Conservation (phyloP, 2,113 vertebrate species). For the Crotalus tigris region DNA sequence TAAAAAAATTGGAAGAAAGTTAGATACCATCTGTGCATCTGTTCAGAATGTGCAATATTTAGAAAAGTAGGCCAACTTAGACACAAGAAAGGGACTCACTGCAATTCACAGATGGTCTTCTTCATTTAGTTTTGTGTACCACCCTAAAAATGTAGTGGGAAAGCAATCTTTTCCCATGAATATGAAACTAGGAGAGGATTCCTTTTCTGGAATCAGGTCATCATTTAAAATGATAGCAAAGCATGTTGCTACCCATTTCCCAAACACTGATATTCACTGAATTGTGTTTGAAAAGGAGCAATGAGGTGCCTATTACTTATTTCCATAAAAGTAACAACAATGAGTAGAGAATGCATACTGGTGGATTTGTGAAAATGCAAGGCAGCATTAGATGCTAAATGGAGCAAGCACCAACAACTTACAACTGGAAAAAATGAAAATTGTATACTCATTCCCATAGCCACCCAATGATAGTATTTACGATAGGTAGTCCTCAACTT, state of each 20-base stretch:
- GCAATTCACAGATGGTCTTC: constrained; percentile 30
- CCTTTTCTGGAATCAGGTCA: constrained; percentile 21
- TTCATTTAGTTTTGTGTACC: background rate
- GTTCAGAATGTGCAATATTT: constrained; percentile 19
- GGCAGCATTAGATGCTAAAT: constrained; percentile 6
- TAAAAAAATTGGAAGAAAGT: constrained; percentile 31
- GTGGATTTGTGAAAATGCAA: constrained; percentile 29
- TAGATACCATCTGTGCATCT: constrained; percentile 35
- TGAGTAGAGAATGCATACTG: background rate
- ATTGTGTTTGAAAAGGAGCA: background rate
- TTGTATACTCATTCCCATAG: background rate
- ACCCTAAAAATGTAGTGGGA: constrained; percentile 35
- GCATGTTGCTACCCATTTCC: background rate
- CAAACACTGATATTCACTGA: background rate
- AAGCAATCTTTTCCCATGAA: constrained; percentile 24
- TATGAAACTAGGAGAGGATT: constrained; percentile 25
- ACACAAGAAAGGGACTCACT: constrained; percentile 44
- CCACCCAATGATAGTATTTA: background rate
- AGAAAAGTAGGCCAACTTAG: constrained; percentile 22
- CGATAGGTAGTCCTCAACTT: background rate
- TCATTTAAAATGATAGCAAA: constrained; percentile 19
- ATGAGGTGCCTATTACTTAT: background rate
- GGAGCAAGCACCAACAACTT: background rate
- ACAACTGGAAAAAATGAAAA: background rate
- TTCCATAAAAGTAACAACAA: background rate